A percentile compares a stretch with the other conserved stretches of the same genome.
These are phyloP conservation scores for Tricholaema leucomelas DNA, from an alignment of 2,113 vertebrate species.

Conservation along the genomic window DNA sequence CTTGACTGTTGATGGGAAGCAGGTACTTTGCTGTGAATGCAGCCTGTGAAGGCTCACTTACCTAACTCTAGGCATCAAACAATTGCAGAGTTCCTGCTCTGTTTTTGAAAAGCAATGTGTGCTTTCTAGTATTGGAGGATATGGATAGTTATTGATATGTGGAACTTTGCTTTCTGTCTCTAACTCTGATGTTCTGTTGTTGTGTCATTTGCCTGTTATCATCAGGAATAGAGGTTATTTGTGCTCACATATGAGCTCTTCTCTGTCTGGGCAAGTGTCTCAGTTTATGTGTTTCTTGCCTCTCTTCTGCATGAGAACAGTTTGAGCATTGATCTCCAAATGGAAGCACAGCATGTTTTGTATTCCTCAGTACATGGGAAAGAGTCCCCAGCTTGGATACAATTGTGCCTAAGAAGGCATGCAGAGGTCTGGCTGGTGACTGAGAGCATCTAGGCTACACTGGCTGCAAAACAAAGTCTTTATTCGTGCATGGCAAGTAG, in stretches of 20 bases:
- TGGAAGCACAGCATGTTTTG: not conserved
- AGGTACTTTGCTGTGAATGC: not conserved
- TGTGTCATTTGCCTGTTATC: not conserved
- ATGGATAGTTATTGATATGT: not conserved
- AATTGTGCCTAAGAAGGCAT: not conserved
- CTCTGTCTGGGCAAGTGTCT: not conserved
- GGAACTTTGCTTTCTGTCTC: not conserved
- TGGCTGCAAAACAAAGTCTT: not conserved
- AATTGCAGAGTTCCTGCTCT: not conserved
- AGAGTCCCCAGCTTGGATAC: not conserved
- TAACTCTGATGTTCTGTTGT: not conserved
- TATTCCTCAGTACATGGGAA: not conserved
- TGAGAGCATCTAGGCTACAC: not conserved
- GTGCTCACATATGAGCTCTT: not conserved
- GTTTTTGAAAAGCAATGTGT: not conserved
- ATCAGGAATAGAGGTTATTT: not conserved
- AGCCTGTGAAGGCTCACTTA: not conserved
- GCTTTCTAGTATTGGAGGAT: not conserved
- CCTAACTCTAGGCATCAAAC: not conserved
- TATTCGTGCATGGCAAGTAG: not conserved
- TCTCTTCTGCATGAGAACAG: not conserved
- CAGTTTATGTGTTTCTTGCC: not conserved
- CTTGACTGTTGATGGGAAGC: not conserved
- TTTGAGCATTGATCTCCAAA: not conserved
- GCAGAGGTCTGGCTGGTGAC: not conserved